Conservation (phyloP, 2,113 vertebrate species). For the Centrocercus urophasianus region DNA sequence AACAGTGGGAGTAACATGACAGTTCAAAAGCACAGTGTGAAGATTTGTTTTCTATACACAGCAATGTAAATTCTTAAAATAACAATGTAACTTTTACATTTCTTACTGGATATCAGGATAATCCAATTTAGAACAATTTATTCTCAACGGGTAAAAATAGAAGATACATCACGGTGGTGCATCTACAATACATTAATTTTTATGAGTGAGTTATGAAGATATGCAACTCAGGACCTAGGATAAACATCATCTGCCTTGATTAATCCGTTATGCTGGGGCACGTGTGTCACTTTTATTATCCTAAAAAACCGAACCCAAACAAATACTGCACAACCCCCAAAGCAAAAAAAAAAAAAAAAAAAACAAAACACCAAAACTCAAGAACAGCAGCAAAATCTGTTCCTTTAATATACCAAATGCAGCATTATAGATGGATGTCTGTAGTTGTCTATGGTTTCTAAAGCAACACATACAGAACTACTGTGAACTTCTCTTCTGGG, state of each 20-base stretch:
- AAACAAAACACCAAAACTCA: not conserved
- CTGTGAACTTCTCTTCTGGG: not conserved
- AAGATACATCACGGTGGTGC: slow-evolving; percentile 57
- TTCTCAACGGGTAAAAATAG: slow-evolving; percentile 78
- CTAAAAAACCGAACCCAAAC: slow-evolving; percentile 12
- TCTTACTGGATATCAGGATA: slow-evolving; percentile 63
- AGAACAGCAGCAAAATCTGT: not conserved
- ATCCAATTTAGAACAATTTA: slow-evolving; percentile 77
- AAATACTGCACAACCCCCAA: not conserved
- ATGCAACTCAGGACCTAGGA: slow-evolving; percentile 75
- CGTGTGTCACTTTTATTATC: slow-evolving; percentile 79
- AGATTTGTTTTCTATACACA: slow-evolving; percentile 53
- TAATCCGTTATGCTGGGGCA: slow-evolving; percentile 78
- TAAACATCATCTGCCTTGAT: slow-evolving; percentile 84
- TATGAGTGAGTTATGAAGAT: slow-evolving; percentile 81
- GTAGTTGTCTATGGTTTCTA: not conserved
- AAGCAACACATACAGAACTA: not conserved
- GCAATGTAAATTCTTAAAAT: slow-evolving; percentile 71
- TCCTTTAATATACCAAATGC: not conserved
- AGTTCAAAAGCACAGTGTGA: slow-evolving; percentile 57
- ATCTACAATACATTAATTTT: slow-evolving; percentile 80
- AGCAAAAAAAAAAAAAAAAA: not conserved
- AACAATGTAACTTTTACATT: slow-evolving; percentile 70
- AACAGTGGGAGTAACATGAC: slow-evolving; percentile 44
- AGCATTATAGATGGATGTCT: not conserved